Evolutionary conservation across 2,113 vertebrate genomes (phyloP).

Genomic region (Colaptes auratus): DNA sequence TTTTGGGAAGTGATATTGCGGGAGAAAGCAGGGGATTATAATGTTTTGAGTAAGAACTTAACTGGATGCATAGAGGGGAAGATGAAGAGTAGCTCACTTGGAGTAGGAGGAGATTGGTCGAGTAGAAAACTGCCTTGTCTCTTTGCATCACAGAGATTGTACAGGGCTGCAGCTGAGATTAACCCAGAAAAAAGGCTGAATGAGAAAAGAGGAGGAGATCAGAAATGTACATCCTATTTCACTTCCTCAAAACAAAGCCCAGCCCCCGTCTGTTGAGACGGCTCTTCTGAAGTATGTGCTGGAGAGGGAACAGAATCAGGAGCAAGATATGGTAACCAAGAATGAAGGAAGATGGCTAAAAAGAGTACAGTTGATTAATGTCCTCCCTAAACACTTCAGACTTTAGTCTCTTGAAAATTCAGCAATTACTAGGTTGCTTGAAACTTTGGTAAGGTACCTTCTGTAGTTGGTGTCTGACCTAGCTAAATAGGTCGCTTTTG

Average conservation of each 20-base stretch:
- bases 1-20: background rate
- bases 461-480: background rate
- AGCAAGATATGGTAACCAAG: background rate
- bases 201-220: background rate
- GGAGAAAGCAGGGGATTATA: background rate
- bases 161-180: background rate
- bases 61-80: background rate
- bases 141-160: background rate
- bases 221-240: fast-evolving
- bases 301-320: background rate
- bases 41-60: background rate
- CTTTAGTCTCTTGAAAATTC: background rate
- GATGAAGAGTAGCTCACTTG: background rate
- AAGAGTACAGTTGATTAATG: background rate
- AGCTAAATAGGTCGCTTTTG: fast-evolving
- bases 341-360: background rate
- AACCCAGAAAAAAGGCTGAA: constrained; percentile 3
- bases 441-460: background rate
- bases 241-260: background rate
- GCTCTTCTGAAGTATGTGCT: background rate
- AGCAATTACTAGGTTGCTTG: background rate
- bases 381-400: no score
- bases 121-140: constrained; percentile 28
- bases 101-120: background rate
- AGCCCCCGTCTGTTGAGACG: background rate